These are phyloP conservation scores for Mechanitis mazaeus DNA, from an alignment of 2,888 invertebrate genomes.

Conservation along the genomic window DNA sequence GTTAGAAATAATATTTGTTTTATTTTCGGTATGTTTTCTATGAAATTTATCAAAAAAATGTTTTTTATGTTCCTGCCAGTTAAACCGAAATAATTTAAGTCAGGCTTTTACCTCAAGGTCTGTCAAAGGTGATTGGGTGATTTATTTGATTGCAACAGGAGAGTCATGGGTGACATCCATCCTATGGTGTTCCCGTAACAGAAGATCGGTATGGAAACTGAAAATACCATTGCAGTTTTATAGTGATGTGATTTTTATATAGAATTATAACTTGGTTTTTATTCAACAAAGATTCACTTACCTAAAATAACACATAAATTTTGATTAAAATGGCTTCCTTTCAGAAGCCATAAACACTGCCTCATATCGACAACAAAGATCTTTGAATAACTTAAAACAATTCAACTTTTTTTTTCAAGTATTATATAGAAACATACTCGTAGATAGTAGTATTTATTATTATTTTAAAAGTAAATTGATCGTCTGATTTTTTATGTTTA, in stretches of 20 bases:
- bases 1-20: not conserved
- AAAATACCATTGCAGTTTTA: slow-evolving; percentile 14
- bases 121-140: slow-evolving; percentile 58
- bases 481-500: no score
- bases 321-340: slow-evolving; percentile 59
- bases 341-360: slow-evolving; percentile 37
- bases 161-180: slow-evolving; percentile 74
- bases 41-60: no score
- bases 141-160: slow-evolving; percentile 60
- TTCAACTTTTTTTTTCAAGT: no score
- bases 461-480: no score
- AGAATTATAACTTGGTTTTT: not conserved
- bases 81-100: no score
- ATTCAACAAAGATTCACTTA: slow-evolving; percentile 7
- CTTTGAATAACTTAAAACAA: no score
- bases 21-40: no score
- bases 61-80: no score
- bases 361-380: slow-evolving; percentile 13
- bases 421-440: no score
- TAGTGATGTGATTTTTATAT: not conserved
- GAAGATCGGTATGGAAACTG: slow-evolving; percentile 72
- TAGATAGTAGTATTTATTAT: no score
- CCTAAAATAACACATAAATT: slow-evolving; percentile 56
- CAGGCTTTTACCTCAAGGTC: slow-evolving; percentile 46
- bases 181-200: slow-evolving; percentile 68